Conservation (phyloP, 1,140 invertebrate species). For the Cyclargus thomasi region DNA sequence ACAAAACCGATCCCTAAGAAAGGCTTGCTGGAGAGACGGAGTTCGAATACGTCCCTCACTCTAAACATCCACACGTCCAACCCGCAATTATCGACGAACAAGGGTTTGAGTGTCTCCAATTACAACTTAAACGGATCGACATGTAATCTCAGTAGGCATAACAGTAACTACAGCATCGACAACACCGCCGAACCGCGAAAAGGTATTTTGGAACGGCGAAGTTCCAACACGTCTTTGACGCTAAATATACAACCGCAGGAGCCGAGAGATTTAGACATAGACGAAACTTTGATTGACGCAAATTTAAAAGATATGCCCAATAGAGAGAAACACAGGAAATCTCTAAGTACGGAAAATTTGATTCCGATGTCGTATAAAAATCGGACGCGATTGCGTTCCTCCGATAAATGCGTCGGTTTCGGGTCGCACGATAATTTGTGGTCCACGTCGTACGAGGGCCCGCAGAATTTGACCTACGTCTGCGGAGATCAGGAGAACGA, state of each 20-base stretch:
- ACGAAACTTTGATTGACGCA: slow-evolving; percentile 53
- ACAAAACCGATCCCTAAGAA: slow-evolving; percentile 74
- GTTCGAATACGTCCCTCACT: slow-evolving; percentile 91
- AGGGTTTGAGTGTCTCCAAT: slow-evolving; percentile 67
- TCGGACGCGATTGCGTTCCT: slow-evolving; percentile 42
- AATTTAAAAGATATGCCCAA: slow-evolving; percentile 56
- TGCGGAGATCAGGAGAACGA: slow-evolving; percentile 71
- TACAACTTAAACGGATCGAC: slow-evolving; percentile 69
- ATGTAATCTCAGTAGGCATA: slow-evolving; percentile 68
- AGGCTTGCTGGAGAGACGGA: slow-evolving; percentile 84
- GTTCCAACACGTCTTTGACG: slow-evolving; percentile 68
- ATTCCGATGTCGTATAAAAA: slow-evolving; percentile 70
- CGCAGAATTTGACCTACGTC: slow-evolving; percentile 65
- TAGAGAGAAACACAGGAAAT: slow-evolving; percentile 72
- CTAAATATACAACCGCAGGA: slow-evolving; percentile 65
- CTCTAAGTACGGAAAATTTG: slow-evolving; percentile 77
- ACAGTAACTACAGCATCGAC: slow-evolving; percentile 70
- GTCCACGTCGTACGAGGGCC: slow-evolving; percentile 55
- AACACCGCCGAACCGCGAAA: slow-evolving; percentile 53
- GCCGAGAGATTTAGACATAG: slow-evolving; percentile 66
- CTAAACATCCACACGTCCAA: slow-evolving; percentile 77
- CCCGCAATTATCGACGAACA: slow-evolving; percentile 70
- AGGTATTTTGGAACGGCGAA: slow-evolving; percentile 66
- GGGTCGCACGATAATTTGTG: slow-evolving; percentile 71
- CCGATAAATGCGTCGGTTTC: slow-evolving; percentile 55